Percentiles rank a stretch among this genome's conserved stretches.
These are phyloP conservation scores for Stigmatopora argus DNA, from an alignment of 2,113 vertebrate species.

Conservation along the genomic window DNA sequence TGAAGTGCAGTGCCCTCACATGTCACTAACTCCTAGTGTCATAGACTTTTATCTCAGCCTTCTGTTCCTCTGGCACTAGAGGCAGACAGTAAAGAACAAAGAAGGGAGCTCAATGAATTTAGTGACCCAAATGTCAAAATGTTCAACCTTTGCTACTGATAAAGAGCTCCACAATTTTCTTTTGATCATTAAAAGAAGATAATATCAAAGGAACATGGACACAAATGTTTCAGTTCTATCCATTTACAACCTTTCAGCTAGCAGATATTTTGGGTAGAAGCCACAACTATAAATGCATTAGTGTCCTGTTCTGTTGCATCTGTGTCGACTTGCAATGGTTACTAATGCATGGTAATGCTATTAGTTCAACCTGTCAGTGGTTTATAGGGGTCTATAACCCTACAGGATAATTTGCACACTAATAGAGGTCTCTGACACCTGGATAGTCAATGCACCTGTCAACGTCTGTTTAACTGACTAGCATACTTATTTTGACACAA, in stretches of 20 bases:
- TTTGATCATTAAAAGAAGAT: slow-evolving; percentile 44
- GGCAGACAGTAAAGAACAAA: slow-evolving; percentile 26
- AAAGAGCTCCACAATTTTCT: slow-evolving; percentile 25
- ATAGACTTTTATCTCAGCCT: slow-evolving; percentile 11
- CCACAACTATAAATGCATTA: background rate
- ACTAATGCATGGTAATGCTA: background rate
- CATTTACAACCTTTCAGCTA: background rate
- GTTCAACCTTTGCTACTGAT: slow-evolving; percentile 14
- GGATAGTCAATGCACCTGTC: background rate
- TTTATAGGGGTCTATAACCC: background rate
- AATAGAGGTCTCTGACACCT: slow-evolving; percentile 5
- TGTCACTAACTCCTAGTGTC: background rate
- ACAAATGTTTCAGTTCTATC: slow-evolving; percentile 7
- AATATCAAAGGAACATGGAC: slow-evolving; percentile 28
- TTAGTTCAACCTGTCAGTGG: slow-evolving; percentile 9
- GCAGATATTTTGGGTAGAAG: background rate
- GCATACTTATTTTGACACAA: background rate
- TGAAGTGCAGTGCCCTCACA: background rate
- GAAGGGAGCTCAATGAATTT: slow-evolving; percentile 25
- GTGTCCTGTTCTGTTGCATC: slow-evolving; percentile 4
- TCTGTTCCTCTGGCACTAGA: background rate
- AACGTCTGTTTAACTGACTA: background rate
- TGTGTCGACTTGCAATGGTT: background rate
- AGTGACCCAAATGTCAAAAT: slow-evolving; percentile 14
- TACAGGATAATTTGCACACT: slow-evolving; percentile 7